Conservation (phyloP, 2,797 vertebrate species). For the Ptychadena robeensis region DNA sequence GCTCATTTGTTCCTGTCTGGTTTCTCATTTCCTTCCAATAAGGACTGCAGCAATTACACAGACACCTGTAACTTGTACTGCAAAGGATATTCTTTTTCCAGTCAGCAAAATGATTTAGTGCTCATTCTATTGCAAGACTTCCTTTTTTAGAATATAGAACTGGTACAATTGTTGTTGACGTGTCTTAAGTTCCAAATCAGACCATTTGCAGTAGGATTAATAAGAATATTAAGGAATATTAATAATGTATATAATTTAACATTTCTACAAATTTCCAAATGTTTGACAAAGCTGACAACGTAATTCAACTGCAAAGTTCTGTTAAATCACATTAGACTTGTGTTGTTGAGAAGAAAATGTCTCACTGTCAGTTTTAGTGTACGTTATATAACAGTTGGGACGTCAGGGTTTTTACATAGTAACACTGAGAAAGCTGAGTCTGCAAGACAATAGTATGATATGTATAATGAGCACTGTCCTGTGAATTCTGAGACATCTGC, state of each 20-base stretch:
- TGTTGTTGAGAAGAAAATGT: conserved; percentile 1
- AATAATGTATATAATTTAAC: not conserved
- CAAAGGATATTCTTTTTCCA: not conserved
- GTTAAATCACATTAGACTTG: not conserved
- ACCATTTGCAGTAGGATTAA: not conserved
- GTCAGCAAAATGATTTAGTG: conserved; percentile 3
- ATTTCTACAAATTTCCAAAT: not conserved
- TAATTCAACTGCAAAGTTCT: not conserved
- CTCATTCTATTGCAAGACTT: not conserved
- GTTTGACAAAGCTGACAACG: not conserved
- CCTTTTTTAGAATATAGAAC: not conserved
- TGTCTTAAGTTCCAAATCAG: not conserved
- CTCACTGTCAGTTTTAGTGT: conserved; percentile 11
- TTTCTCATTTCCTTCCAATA: conserved; percentile 2
- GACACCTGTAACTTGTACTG: not conserved
- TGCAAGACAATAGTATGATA: conserved; percentile 47
- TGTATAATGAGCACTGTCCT: conserved; percentile 50
- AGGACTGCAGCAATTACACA: not conserved
- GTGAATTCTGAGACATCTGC: conserved; percentile 32
- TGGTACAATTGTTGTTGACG: not conserved
- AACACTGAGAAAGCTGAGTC: conserved; percentile 29
- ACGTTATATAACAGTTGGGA: conserved; percentile 4
- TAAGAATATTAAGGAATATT: not conserved
- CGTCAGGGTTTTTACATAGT: conserved; percentile 10
- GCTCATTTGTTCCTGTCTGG: not conserved